Percentiles rank a stretch among this genome's conserved stretches.
Evolutionary conservation across 2,797 vertebrate genomes (phyloP).

Genomic region (Hippoglossus hippoglossus): DNA sequence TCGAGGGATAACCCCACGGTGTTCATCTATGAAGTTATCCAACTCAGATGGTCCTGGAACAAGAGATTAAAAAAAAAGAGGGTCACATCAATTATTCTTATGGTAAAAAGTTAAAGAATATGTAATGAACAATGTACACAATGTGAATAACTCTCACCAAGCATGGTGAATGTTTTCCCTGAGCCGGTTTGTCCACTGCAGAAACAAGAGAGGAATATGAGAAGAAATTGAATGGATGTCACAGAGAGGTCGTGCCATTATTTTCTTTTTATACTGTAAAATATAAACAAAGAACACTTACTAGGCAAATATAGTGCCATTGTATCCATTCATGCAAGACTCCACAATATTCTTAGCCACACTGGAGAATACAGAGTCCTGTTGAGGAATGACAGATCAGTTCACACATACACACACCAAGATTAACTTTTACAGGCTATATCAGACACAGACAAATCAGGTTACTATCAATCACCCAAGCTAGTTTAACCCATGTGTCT

Average conservation of each 20-base stretch:
- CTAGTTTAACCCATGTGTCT: not conserved
- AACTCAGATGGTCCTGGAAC: conserved; percentile 91
- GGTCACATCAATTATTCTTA: not conserved
- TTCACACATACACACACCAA: not conserved
- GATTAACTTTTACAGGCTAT: not conserved
- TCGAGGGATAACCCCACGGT: conserved; percentile 95
- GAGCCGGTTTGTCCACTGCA: conserved; percentile 96
- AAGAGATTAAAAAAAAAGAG: not conserved
- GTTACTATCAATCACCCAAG: not conserved
- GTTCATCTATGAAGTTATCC: conserved; percentile 93
- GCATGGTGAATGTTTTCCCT: conserved; percentile 98
- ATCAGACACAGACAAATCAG: not conserved
- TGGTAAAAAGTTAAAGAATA: not conserved
- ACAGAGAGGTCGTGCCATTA: not conserved
- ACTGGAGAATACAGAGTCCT: conserved; percentile 94
- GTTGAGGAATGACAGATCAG: conserved; percentile 30
- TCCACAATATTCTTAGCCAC: conserved; percentile 96
- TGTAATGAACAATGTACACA: not conserved
- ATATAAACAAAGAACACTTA: conserved; percentile 80
- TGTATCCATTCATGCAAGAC: conserved; percentile 97
- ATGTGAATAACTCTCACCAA: conserved; percentile 86
- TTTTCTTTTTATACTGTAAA: not conserved
- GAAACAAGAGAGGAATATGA: conserved; percentile 23
- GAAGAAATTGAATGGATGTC: not conserved
- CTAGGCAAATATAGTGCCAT: conserved; percentile 99